Conservation (phyloP, 1,140 invertebrate species). For the Trinorchestia longiramus region DNA sequence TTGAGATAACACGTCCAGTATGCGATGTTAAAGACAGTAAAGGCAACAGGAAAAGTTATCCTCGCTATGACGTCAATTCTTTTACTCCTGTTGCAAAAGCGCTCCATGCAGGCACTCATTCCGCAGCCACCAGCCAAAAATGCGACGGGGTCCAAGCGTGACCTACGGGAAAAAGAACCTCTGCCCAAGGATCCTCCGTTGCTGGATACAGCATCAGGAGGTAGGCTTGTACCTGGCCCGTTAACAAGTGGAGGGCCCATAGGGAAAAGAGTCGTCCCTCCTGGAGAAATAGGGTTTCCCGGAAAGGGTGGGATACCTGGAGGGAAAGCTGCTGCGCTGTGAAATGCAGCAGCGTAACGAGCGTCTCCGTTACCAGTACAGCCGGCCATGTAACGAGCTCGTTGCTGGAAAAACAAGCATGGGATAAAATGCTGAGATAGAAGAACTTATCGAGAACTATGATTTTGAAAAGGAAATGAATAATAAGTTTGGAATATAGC, state of each 20-base stretch:
- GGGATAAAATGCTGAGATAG: neutral
- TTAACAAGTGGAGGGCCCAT: slow-evolving; percentile 26
- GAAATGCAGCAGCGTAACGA: slow-evolving; percentile 13
- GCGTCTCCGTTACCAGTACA: slow-evolving; percentile 44
- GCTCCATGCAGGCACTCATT: slow-evolving; percentile 66
- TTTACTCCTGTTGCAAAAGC: slow-evolving; percentile 70
- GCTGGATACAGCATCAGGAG: slow-evolving; percentile 17
- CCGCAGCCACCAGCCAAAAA: slow-evolving; percentile 27
- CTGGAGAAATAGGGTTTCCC: slow-evolving; percentile 17
- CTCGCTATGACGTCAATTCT: slow-evolving; percentile 73
- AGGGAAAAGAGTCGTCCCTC: neutral
- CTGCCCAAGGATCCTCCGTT: slow-evolving; percentile 32
- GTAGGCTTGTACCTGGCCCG: slow-evolving; percentile 16
- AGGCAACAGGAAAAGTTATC: slow-evolving; percentile 71
- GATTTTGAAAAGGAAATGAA: too few relatives aligned
- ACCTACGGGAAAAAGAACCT: slow-evolving; percentile 19
- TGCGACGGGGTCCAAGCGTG: neutral
- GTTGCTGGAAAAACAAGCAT: neutral
- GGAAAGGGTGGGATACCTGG: slow-evolving; percentile 12
- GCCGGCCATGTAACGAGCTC: slow-evolving; percentile 45
- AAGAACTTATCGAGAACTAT: neutral
- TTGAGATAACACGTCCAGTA: slow-evolving; percentile 72
- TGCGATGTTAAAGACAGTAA: slow-evolving; percentile 72
- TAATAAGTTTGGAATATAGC: too few relatives aligned
- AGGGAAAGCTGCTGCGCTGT: slow-evolving; percentile 19